These are phyloP conservation scores for Tethea ocularis DNA, from an alignment of 2,888 invertebrate species.

Conservation along the genomic window DNA sequence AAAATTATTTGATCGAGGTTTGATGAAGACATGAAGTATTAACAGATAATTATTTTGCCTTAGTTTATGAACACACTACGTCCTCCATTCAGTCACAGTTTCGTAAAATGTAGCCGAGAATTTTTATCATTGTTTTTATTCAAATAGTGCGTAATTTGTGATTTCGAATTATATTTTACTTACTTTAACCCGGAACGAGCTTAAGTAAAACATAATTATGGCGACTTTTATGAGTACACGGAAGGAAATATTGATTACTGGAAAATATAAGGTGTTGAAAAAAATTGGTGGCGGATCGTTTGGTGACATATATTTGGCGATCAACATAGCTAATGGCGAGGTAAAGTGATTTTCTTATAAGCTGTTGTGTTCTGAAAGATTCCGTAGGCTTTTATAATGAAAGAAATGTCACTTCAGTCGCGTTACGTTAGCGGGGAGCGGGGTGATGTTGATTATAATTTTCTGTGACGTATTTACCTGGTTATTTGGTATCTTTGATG, in stretches of 20 bases:
- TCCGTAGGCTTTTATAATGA: slow-evolving; percentile 31
- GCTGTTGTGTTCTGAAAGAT: slow-evolving; percentile 16
- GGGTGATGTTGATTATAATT: slow-evolving; percentile 45
- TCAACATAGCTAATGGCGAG: slow-evolving; percentile 96
- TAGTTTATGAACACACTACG: slow-evolving; percentile 48
- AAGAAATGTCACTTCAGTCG: slow-evolving; percentile 34
- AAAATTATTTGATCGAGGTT: neutral
- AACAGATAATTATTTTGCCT: slow-evolving; percentile 24
- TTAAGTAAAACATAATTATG: slow-evolving; percentile 48
- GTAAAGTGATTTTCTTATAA: slow-evolving; percentile 67
- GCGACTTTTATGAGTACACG: slow-evolving; percentile 45
- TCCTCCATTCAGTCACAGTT: slow-evolving; percentile 55
- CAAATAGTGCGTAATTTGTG: slow-evolving; percentile 60
- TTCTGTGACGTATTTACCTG: slow-evolving; percentile 42
- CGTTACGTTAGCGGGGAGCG: slow-evolving; percentile 40
- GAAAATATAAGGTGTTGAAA: slow-evolving; percentile 96
- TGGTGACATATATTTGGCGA: slow-evolving; percentile 99
- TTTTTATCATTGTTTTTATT: slow-evolving; percentile 59
- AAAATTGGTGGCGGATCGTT: slow-evolving; percentile 99
- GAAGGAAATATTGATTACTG: slow-evolving; percentile 92
- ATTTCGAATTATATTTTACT: slow-evolving; percentile 47
- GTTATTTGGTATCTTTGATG: slow-evolving; percentile 30
- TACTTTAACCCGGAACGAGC: slow-evolving; percentile 41
- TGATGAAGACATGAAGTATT: neutral
- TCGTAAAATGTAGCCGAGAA: slow-evolving; percentile 66